phyloP scores from a whole-genome alignment of 2,797 vertebrate genomes.

The Lacerta agilis region DNA sequence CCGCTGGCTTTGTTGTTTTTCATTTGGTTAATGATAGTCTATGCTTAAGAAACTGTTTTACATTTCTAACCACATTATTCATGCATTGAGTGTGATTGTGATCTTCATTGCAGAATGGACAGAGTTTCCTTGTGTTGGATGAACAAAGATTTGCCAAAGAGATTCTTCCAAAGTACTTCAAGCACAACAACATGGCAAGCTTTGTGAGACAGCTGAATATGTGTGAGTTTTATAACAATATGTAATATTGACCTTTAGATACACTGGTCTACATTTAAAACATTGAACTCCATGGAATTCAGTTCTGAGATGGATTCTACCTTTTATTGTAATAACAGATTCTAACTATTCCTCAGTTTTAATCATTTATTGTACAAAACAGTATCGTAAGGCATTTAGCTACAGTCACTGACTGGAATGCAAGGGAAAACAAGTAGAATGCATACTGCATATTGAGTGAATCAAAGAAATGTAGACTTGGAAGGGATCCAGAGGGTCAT shows the following conservation, averaged over 20 bases:
- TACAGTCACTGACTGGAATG: background rate
- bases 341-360: background rate
- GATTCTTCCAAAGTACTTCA: conserved; percentile 98
- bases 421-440: background rate
- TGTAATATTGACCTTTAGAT: background rate
- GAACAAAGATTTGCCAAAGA: conserved; percentile 96
- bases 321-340: background rate
- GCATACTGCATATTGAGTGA: background rate
- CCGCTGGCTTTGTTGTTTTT: background rate
- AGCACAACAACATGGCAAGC: conserved; percentile 99
- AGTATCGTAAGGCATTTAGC: background rate
- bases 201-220: conserved; percentile 98
- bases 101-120: conserved; percentile 87
- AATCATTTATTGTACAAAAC: background rate
- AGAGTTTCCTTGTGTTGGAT: conserved; percentile 95
- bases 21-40: background rate
- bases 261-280: background rate
- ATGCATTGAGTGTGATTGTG: conserved; percentile 44
- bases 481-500: too few species aligned
- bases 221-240: conserved; percentile 83
- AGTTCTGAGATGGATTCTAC: background rate
- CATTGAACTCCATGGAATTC: background rate
- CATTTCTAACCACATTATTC: conserved; percentile 12
- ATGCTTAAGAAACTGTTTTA: background rate
- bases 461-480: too few species aligned